Evolutionary conservation across 2,888 invertebrate species (phyloP).

Genomic region (Cephus pygmeus): DNA sequence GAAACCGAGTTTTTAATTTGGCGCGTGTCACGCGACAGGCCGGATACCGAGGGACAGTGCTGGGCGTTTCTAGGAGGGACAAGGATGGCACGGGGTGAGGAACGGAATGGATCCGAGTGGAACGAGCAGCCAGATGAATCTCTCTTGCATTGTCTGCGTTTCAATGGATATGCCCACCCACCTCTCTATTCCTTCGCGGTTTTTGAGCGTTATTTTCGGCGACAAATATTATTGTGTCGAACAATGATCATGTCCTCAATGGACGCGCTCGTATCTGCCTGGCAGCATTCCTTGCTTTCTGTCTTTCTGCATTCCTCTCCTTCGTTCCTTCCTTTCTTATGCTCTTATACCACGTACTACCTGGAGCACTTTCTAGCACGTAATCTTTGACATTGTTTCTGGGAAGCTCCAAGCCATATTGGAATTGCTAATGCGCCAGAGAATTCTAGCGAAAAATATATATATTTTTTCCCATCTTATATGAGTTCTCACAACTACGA

Average conservation of each 20-base stretch:
- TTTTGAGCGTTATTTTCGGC: conserved; percentile 61
- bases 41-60: conserved; percentile 16
- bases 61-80: conserved; percentile 23
- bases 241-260: conserved; percentile 60
- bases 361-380: conserved; percentile 16
- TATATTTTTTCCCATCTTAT: background rate
- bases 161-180: conserved; percentile 56
- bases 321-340: conserved; percentile 7
- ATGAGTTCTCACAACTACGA: background rate
- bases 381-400: conserved; percentile 62
- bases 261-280: conserved; percentile 25
- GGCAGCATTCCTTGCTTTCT: conserved; percentile 18
- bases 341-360: conserved; percentile 24
- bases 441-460: background rate
- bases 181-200: conserved; percentile 49
- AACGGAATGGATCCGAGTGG: conserved; percentile 42
- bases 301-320: conserved; percentile 14
- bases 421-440: conserved; percentile 50
- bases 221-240: conserved; percentile 66
- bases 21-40: conserved; percentile 56
- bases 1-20: conserved; percentile 65
- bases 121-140: conserved; percentile 60
- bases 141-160: conserved; percentile 60
- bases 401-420: conserved; percentile 57
- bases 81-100: conserved; percentile 26